A percentile compares a stretch with the other conserved stretches of the same genome.
Evolutionary conservation across 1,140 invertebrate genomes (phyloP).

Genomic region (Orius insidiosus): DNA sequence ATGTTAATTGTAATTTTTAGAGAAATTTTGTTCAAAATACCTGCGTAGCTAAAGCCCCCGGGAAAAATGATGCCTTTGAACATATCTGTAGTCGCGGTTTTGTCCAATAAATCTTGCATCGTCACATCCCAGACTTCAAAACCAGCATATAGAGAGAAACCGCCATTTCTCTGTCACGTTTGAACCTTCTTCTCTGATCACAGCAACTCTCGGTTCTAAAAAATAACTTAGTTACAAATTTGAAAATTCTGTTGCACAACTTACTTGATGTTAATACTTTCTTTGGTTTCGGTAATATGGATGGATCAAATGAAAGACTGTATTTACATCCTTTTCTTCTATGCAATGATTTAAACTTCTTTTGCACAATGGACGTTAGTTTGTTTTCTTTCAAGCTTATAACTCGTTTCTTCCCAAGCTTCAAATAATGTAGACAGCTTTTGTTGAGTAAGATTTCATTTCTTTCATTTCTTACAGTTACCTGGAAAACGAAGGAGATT

Average conservation of each 20-base stretch:
- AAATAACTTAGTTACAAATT: conserved; percentile 2
- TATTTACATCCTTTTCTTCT: conserved; percentile 37
- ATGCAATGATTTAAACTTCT: conserved; percentile 43
- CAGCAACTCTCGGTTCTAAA: conserved; percentile 54
- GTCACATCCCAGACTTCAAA: conserved; percentile 87
- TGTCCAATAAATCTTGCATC: conserved; percentile 68
- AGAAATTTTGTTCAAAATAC: conserved; percentile 26
- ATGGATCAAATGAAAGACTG: conserved; percentile 51
- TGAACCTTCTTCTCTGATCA: conserved; percentile 88
- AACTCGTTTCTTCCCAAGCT: conserved; percentile 93
- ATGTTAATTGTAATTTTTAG: background rate
- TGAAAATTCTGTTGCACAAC: background rate
- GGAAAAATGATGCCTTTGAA: conserved; percentile 88
- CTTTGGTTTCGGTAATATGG: conserved; percentile 20
- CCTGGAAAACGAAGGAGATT: conserved; percentile 9
- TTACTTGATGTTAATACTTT: background rate
- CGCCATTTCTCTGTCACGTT: conserved; percentile 95
- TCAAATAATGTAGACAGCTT: conserved; percentile 48
- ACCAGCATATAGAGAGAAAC: conserved; percentile 79
- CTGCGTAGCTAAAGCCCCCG: conserved; percentile 94
- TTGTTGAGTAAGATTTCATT: conserved; percentile 32
- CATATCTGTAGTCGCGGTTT: conserved; percentile 47
- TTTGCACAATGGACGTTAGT: conserved; percentile 58
- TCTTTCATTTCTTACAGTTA: conserved; percentile 8
- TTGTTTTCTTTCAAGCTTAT: conserved; percentile 69